These are phyloP conservation scores for Pilophorus perplexus DNA, from an alignment of 2,888 invertebrate species.

Conservation along the genomic window DNA sequence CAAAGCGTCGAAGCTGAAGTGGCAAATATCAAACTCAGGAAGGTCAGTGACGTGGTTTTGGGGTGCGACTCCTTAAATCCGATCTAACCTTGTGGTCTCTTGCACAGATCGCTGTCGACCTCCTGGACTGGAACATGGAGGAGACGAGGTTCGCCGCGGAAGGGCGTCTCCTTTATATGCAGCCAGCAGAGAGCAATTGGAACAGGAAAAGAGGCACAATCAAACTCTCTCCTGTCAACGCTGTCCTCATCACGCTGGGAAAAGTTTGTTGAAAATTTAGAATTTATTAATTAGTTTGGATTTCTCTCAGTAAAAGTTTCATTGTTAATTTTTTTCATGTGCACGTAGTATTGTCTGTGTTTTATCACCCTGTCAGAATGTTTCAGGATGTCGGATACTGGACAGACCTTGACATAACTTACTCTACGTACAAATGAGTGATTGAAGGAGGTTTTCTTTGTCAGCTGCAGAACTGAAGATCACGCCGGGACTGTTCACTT, in stretches of 20 bases:
- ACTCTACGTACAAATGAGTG: no score
- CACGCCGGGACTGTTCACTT: no score
- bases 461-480: no score
- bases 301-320: no score
- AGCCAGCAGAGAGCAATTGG: constrained; percentile 89
- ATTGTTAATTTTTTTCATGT: no score
- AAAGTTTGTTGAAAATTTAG: constrained; percentile 73
- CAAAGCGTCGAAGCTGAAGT: constrained; percentile 70
- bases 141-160: constrained; percentile 88
- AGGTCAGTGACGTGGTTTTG: constrained; percentile 56
- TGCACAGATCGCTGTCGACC: constrained; percentile 88
- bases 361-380: no score
- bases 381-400: no score
- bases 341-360: no score
- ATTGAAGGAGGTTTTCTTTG: no score
- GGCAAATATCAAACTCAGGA: constrained; percentile 83
- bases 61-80: no score
- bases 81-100: no score
- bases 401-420: no score
- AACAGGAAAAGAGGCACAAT: constrained; percentile 77
- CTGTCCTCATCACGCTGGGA: constrained; percentile 86
- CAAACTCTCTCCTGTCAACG: constrained; percentile 83
- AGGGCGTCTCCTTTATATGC: constrained; percentile 81
- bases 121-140: constrained; percentile 91
- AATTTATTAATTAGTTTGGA: not conserved